Evolutionary conservation across 2,113 vertebrate genomes (phyloP).

Genomic region (Callipepla californica): DNA sequence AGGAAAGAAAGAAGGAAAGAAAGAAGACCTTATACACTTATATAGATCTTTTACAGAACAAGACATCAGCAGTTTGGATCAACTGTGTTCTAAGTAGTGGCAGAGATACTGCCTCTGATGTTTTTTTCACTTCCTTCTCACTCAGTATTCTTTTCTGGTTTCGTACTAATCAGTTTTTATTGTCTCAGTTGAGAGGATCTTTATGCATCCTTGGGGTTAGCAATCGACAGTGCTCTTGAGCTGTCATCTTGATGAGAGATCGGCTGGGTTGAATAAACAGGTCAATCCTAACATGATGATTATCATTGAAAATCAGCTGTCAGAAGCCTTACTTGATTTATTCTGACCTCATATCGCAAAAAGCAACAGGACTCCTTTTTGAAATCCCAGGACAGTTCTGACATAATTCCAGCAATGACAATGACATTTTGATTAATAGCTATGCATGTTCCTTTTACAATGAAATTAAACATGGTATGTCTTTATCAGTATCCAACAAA

Average conservation of each 20-base stretch:
- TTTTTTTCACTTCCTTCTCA: neutral
- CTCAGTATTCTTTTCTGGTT: slow-evolving; percentile 14
- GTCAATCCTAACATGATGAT: slow-evolving; percentile 62
- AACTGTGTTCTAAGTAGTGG: neutral
- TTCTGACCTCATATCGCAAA: slow-evolving; percentile 55
- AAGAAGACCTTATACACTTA: neutral
- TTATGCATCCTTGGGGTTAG: slow-evolving; percentile 39
- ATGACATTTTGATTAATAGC: slow-evolving; percentile 58
- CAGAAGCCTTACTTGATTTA: slow-evolving; percentile 55
- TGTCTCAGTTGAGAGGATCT: slow-evolving; percentile 20
- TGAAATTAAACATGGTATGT: slow-evolving; percentile 14
- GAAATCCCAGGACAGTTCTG: slow-evolving; percentile 29
- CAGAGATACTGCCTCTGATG: neutral
- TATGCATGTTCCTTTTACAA: slow-evolving; percentile 2
- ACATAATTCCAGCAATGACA: slow-evolving; percentile 8
- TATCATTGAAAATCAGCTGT: slow-evolving; percentile 60
- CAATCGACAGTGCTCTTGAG: neutral
- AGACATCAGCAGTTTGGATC: neutral
- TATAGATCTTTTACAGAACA: neutral
- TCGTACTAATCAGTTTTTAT: slow-evolving; percentile 32
- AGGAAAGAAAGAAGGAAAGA: neutral
- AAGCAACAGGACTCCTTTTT: slow-evolving; percentile 46
- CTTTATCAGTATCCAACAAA: slow-evolving; percentile 46
- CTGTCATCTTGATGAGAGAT: slow-evolving; percentile 46
- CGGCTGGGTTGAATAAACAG: slow-evolving; percentile 58